Conservation (phyloP, 2,888 invertebrate genomes). For the Drosophila greeni region DNA sequence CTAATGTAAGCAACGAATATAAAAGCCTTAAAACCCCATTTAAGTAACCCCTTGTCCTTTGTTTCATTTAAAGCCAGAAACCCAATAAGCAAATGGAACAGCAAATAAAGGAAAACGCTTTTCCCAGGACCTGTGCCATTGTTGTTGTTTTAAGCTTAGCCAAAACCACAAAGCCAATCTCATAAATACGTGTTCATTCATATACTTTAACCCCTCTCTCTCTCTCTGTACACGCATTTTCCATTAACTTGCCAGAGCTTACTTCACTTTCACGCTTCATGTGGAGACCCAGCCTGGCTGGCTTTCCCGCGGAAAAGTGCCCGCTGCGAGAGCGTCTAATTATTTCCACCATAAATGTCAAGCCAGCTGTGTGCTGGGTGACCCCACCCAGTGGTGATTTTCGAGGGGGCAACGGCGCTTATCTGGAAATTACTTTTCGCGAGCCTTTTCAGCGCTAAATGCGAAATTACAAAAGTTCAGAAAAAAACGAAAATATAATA, state of each 20-base stretch:
- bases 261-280: constrained; percentile 53
- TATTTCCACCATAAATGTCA: constrained; percentile 69
- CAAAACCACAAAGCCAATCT: constrained; percentile 13
- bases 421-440: constrained; percentile 56
- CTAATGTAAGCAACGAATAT: neutral
- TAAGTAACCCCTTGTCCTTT: neutral
- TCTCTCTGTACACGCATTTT: constrained; percentile 13
- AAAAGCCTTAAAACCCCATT: neutral
- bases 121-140: constrained; percentile 4
- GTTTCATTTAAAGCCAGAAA: neutral
- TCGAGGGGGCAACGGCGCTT: constrained; percentile 43
- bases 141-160: constrained; percentile 4
- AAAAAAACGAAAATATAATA: constrained; percentile 6
- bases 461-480: constrained; percentile 50
- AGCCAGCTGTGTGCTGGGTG: constrained; percentile 49
- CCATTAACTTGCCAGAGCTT: constrained; percentile 19
- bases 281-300: constrained; percentile 6
- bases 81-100: constrained; percentile 7
- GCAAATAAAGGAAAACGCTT: constrained; percentile 11
- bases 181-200: constrained; percentile 28
- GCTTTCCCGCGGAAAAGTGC: constrained; percentile 7
- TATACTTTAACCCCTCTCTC: constrained; percentile 15
- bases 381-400: constrained; percentile 23
- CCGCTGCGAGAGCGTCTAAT: constrained; percentile 58
- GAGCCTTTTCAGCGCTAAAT: constrained; percentile 54